These are phyloP conservation scores for Nyctalus aviator DNA, from an alignment of 2,797 vertebrate species.

Conservation along the genomic window DNA sequence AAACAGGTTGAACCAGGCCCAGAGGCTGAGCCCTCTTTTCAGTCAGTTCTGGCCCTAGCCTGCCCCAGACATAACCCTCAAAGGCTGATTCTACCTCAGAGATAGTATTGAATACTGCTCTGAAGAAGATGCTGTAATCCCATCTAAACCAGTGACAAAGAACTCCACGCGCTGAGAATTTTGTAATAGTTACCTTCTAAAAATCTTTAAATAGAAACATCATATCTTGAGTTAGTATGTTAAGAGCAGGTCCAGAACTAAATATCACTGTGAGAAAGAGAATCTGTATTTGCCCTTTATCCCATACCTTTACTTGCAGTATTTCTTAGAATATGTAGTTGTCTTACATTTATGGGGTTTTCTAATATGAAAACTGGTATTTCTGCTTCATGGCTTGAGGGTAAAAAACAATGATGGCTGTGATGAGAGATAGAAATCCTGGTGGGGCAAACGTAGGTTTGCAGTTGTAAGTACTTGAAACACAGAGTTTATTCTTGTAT, in stretches of 20 bases:
- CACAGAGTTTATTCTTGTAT: background rate
- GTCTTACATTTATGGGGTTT: slow-evolving; percentile 44
- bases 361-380: background rate
- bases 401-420: slow-evolving; percentile 49
- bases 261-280: slow-evolving; percentile 5
- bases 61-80: background rate
- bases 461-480: background rate
- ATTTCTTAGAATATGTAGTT: slow-evolving; percentile 6
- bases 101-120: background rate
- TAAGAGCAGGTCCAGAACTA: slow-evolving; percentile 10
- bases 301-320: background rate
- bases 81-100: background rate
- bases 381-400: slow-evolving; percentile 55
- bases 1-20: background rate
- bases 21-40: background rate
- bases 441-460: background rate
- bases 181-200: slow-evolving; percentile 19
- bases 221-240: slow-evolving; percentile 3
- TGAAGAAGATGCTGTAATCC: slow-evolving; percentile 5
- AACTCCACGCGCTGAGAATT: background rate
- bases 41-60: background rate
- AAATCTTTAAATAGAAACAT: slow-evolving; percentile 19
- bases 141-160: slow-evolving; percentile 18
- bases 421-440: slow-evolving; percentile 27
- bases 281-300: background rate